A percentile compares a stretch with the other conserved stretches of the same genome.
Evolutionary conservation across 1,140 invertebrate species (phyloP).

Genomic region (Nixonia krombeini): DNA sequence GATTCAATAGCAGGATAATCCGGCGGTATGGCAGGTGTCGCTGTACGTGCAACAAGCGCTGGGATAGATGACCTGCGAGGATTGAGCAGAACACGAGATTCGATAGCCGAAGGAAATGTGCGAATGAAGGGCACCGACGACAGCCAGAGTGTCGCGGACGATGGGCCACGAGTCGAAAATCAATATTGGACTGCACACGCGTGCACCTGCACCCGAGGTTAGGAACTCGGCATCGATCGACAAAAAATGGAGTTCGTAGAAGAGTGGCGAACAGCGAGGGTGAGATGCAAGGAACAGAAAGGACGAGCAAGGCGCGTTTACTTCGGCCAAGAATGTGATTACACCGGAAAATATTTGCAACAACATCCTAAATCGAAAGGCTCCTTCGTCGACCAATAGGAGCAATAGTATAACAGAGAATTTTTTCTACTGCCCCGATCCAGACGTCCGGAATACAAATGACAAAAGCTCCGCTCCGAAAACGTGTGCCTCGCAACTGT

Average conservation of each 20-base stretch:
- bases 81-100: slow-evolving; percentile 13
- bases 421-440: too few species aligned
- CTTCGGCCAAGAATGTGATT: background rate
- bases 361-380: too few species aligned
- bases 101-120: background rate
- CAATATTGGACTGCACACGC: slow-evolving; percentile 27
- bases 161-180: slow-evolving; percentile 16
- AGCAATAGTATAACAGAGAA: too few species aligned
- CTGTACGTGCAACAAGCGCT: slow-evolving; percentile 15
- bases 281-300: too few species aligned
- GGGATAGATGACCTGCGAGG: slow-evolving; percentile 38
- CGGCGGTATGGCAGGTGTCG: slow-evolving; percentile 45
- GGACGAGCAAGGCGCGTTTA: too few species aligned
- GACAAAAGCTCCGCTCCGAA: too few species aligned
- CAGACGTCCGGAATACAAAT: too few species aligned
- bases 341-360: too few species aligned
- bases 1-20: slow-evolving; percentile 48
- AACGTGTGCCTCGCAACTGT: too few species aligned
- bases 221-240: slow-evolving; percentile 10
- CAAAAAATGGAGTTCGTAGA: background rate
- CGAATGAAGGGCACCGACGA: slow-evolving; percentile 14
- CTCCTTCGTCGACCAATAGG: too few species aligned
- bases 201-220: slow-evolving; percentile 19
- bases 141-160: slow-evolving; percentile 13
- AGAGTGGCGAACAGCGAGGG: too few species aligned